Conservation (phyloP, 2,113 vertebrate genomes). For the Hassar affinis region DNA sequence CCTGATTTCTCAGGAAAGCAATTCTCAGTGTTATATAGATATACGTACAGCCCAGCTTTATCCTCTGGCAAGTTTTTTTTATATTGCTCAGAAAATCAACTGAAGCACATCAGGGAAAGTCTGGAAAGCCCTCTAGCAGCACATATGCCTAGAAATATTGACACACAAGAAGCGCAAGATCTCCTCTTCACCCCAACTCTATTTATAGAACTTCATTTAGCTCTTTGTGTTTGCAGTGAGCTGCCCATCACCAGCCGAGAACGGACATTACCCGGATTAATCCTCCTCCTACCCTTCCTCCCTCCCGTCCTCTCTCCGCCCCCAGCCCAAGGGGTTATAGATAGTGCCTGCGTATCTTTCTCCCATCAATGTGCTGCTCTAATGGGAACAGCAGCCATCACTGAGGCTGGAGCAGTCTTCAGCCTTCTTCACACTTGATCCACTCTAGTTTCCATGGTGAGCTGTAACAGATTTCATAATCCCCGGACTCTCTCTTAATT, state of each 20-base stretch:
- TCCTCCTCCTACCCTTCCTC: background rate
- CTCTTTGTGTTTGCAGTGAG: conserved; percentile 47
- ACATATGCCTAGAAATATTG: conserved; percentile 4
- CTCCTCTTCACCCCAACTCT: conserved; percentile 38
- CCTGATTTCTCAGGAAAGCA: background rate
- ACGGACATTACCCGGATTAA: conserved; percentile 46
- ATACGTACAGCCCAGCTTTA: background rate
- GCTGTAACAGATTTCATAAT: conserved; percentile 47
- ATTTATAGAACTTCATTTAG: conserved; percentile 59
- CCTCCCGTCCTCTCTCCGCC: no score
- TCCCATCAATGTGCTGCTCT: conserved; percentile 29
- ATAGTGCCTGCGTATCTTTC: conserved; percentile 36
- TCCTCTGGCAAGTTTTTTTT: background rate
- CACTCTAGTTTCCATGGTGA: conserved; percentile 53
- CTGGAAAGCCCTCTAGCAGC: conserved; percentile 16
- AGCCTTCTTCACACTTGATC: conserved; percentile 38
- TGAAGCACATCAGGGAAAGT: background rate
- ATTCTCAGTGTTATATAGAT: background rate
- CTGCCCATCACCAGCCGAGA: conserved; percentile 19
- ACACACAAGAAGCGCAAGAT: conserved; percentile 24
- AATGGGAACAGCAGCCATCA: conserved; percentile 23
- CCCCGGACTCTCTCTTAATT: conserved; percentile 47
- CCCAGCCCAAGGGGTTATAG: conserved; percentile 30
- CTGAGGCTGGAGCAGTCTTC: background rate
- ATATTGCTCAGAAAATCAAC: background rate